Evolutionary conservation across 2,888 invertebrate genomes (phyloP), one percentile per base, ranked within the genome.

Genomic region (Leptinotarsa juncta): DNA sequence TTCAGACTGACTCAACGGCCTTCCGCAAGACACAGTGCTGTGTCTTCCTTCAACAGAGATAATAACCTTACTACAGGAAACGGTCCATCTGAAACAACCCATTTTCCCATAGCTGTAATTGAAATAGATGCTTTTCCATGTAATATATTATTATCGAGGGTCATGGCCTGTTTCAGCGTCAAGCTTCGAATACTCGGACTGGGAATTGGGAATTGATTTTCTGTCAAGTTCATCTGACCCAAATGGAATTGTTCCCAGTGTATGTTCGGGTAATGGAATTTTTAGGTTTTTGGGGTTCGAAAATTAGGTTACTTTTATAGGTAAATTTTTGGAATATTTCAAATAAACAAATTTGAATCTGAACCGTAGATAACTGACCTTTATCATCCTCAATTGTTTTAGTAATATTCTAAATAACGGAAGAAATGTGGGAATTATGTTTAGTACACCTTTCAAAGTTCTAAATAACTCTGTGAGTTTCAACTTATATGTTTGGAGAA

Each of bases 121-220:
- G 57, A 57, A 57, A 57, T 57, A 23, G 57, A 57, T 23, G 23
- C 57, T 57, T 57, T 16, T 14, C 26, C 20, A 20, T 26, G 57
- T 23, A 23, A 57, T 57, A 23, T 20, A 57, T 57, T 20, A 57
- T 57, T 57, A 57, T 23, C 57, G 23, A 57, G 57, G 23, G 57
- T 26, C 57, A 57, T 57, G 57, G 57, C 20, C 57, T 57, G 57
- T 23, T 57, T 57, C 57, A 57, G n/a, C 57, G 57, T 57, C 57
- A 23, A 57, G 57, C 23, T 5, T 57, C 20, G 57, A 57, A 26
- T 57, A 57, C 20, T 14, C 14, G 14, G 14, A 23, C 20, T 23
- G 23, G 20, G 57, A 57, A 57, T 57, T 23, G 57, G 57, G 57
- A 23, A 57, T 57, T 57, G 57, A 57, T 57, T 57, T 57, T 57